Evolutionary conservation across 2,113 vertebrate species (phyloP), one percentile per base, ranked within the genome.

Genomic region (Tapirus terrestris): DNA sequence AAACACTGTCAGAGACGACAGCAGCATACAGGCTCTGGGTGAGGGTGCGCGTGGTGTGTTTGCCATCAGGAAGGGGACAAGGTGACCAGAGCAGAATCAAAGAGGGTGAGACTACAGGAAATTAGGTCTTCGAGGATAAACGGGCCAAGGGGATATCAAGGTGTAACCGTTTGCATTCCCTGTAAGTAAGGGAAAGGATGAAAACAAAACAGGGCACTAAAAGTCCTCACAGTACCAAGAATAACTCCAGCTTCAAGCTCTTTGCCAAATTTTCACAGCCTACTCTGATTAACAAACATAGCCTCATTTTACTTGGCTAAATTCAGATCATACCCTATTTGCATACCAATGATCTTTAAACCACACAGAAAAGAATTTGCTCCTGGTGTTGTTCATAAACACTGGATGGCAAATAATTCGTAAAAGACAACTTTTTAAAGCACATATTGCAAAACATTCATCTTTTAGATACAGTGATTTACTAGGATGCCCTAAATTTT

Each of bases 221-320:
- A 96, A 96, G 89, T 58, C 18, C 53, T 96, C 70, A 60, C 53
- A 68, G 36, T 63, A 94, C 61, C 76, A 76, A 93, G 95, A 95
- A 96, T 96, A 97, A 96, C 76, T 70, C 79, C 1, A 27, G 39
- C 79, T 97, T 84, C 60, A 56, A 95, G 77, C 53, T 39, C 61
- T 65, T 96, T 97, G 97, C 88, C 96, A 98, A 61, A 92, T 96
- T 82, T 75, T 96, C 31, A 45, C 73, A 39, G n/a, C 90, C 36
- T 88, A 14, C n/a, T 65, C 48, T 98, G 97, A 98, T 97, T 95
- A 98, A 97, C 91, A 27, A 96, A 25, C 90, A 61, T 12, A 77
- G 75, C 33, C 88, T 96, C 97, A 61, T 89, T 97, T 97, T 93
- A 79, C 21, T 45, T 61, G 6, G n/a, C 73, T 0, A 63, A 95